These are phyloP conservation scores for Hydrophis major DNA, from an alignment of 2,797 vertebrate genomes.

Conservation along the genomic window DNA sequence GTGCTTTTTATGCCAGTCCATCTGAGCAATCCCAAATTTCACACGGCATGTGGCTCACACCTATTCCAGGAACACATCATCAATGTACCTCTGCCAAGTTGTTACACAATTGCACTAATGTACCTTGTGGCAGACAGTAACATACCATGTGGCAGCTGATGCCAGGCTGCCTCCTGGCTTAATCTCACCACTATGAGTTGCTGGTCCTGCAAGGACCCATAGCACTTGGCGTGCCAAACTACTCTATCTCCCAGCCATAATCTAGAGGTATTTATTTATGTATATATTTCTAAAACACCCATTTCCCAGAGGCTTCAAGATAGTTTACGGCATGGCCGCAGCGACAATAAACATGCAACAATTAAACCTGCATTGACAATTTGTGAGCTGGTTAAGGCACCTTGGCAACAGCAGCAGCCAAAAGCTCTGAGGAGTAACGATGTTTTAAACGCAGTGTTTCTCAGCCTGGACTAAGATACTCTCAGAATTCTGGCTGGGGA, in stretches of 20 bases:
- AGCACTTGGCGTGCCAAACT: neutral
- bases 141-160: neutral
- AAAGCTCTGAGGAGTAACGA: neutral
- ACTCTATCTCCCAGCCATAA: neutral
- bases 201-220: neutral
- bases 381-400: neutral
- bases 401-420: neutral
- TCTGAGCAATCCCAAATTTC: neutral
- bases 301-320: neutral
- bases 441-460: neutral
- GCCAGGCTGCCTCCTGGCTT: neutral
- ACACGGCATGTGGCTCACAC: neutral
- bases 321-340: neutral
- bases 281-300: neutral
- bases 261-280: neutral
- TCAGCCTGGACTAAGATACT: neutral
- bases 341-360: neutral
- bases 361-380: neutral
- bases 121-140: neutral
- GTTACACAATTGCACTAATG: neutral
- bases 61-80: neutral
- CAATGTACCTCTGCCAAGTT: neutral
- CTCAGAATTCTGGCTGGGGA: too few species aligned
- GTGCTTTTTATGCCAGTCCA: too few species aligned
- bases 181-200: neutral